Evolutionary conservation across 2,888 invertebrate species (phyloP).

Genomic region (Tethea ocularis): DNA sequence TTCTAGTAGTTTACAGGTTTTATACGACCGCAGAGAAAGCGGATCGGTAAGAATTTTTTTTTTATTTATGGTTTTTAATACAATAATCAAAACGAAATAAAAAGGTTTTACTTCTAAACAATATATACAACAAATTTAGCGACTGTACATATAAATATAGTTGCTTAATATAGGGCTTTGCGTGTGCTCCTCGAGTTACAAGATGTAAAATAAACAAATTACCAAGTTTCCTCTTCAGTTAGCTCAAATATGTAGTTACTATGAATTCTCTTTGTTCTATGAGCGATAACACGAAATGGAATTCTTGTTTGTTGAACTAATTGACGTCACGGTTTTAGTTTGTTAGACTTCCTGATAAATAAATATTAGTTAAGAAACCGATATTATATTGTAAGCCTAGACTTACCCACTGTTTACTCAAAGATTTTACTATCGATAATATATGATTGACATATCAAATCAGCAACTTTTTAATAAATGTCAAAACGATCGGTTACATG

Average conservation of each 20-base stretch:
- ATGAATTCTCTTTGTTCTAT: neutral
- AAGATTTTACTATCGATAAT: too few species aligned
- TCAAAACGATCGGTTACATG: too few species aligned
- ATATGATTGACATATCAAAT: too few species aligned
- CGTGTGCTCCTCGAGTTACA: neutral
- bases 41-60: too few species aligned
- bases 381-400: neutral
- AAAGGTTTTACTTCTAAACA: too few species aligned
- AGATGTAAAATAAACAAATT: neutral
- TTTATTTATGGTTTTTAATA: too few species aligned
- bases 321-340: neutral
- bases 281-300: neutral
- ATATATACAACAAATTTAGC: neutral
- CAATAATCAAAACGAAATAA: too few species aligned
- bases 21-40: too few species aligned
- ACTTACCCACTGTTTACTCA: too few species aligned
- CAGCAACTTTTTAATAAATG: too few species aligned
- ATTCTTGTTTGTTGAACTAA: neutral
- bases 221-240: neutral
- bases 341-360: neutral
- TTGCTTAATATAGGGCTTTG: neutral
- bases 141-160: neutral
- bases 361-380: neutral
- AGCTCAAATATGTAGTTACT: neutral
- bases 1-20: neutral